Evolutionary conservation across 2,113 vertebrate genomes (phyloP).

Genomic region (Chunga burmeisteri): DNA sequence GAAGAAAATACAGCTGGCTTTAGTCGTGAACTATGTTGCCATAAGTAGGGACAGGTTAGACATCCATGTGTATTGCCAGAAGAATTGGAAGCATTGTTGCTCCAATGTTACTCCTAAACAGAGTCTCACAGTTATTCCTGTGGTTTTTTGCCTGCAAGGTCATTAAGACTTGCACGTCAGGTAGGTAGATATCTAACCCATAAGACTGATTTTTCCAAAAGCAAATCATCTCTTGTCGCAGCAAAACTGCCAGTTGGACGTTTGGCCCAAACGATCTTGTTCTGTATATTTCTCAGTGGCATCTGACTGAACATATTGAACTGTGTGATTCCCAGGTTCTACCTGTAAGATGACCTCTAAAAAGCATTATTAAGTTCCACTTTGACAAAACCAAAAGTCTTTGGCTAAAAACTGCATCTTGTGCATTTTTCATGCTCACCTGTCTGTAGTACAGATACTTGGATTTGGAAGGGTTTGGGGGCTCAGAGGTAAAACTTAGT

Average conservation of each 20-base stretch:
- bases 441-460: background rate
- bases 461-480: background rate
- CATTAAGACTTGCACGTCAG: background rate
- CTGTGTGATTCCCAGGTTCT: background rate
- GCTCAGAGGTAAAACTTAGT: background rate
- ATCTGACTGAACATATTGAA: background rate
- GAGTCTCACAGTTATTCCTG: background rate
- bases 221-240: accelerated
- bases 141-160: background rate
- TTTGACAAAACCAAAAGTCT: background rate
- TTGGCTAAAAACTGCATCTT: background rate
- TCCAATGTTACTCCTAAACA: no score
- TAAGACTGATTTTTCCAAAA: background rate
- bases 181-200: background rate
- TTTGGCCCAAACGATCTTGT: background rate
- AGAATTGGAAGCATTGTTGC: background rate
- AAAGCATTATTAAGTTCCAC: background rate
- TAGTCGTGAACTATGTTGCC: background rate
- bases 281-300: background rate
- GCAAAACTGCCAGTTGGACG: background rate
- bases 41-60: background rate
- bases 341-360: background rate
- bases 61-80: background rate
- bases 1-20: background rate
- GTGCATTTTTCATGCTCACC: background rate